Evolutionary conservation across 2,888 invertebrate species (phyloP).

Genomic region (Rhamphomyia laevipes): DNA sequence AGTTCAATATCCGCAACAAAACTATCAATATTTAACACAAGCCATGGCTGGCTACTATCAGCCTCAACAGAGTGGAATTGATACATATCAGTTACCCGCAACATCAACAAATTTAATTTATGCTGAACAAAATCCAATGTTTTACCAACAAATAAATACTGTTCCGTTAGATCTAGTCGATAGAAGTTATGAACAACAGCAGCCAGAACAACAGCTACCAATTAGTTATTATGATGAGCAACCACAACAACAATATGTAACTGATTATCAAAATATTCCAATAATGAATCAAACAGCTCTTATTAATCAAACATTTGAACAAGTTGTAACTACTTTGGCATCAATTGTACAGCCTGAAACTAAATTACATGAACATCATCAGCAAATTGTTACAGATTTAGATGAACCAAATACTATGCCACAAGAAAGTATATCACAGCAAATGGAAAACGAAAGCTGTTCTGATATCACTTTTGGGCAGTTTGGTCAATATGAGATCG

Average conservation of each 20-base stretch:
- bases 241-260: conserved; percentile 11
- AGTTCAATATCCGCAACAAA: conserved; percentile 24
- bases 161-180: conserved; percentile 9
- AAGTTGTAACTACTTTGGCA: not conserved
- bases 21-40: conserved; percentile 24
- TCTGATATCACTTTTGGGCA: conserved; percentile 33
- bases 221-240: conserved; percentile 5
- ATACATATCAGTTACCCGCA: conserved; percentile 18
- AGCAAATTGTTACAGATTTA: not conserved
- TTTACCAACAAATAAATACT: conserved; percentile 13
- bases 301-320: conserved; percentile 4
- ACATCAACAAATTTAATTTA: conserved; percentile 12
- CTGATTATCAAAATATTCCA: conserved; percentile 12
- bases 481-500: conserved; percentile 31
- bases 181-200: conserved; percentile 15
- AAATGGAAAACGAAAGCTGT: conserved; percentile 10
- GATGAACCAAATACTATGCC: not conserved
- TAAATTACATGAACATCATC: conserved; percentile 13
- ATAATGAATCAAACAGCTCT: conserved; percentile 21
- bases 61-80: conserved; percentile 16
- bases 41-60: conserved; percentile 26
- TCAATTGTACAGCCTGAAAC: conserved; percentile 15
- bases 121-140: conserved; percentile 17
- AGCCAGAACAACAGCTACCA: conserved; percentile 8
- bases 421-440: conserved; percentile 2